A percentile compares a stretch with the other conserved stretches of the same genome.
These are phyloP conservation scores for Smutsia gigantea DNA, from an alignment of 2,797 vertebrate genomes.

Conservation along the genomic window DNA sequence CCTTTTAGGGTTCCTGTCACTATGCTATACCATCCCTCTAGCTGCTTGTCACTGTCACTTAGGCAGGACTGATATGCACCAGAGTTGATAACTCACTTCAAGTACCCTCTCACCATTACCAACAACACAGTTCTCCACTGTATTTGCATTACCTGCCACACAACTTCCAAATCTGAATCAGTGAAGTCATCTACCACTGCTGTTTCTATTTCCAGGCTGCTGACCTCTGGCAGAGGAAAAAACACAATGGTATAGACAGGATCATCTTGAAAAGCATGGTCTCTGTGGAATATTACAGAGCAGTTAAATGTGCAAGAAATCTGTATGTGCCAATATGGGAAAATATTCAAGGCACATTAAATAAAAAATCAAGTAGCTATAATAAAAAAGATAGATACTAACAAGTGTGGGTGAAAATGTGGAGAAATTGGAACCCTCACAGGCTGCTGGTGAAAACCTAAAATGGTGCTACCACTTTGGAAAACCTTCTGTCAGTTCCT, in stretches of 20 bases:
- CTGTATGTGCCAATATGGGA: background rate
- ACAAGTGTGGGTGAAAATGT: background rate
- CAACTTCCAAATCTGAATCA: background rate
- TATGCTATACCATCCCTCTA: background rate
- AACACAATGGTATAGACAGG: background rate
- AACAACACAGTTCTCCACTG: background rate
- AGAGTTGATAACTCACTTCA: background rate
- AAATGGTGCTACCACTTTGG: background rate
- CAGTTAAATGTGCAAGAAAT: background rate
- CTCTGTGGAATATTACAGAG: background rate
- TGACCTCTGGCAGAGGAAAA: background rate
- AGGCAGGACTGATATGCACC: background rate
- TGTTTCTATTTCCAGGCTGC: background rate
- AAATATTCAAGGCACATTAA: background rate
- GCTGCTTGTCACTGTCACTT: background rate
- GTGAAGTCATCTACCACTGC: background rate
- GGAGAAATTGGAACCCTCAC: background rate
- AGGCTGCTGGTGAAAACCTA: background rate
- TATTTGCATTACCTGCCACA: background rate
- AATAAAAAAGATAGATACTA: background rate
- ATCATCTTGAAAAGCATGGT: slow-evolving; percentile 9
- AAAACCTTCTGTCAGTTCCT: slow-evolving; percentile 22
- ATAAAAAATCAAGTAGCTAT: background rate
- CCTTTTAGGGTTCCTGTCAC: background rate
- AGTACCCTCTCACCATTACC: background rate